Evolutionary conservation across 2,888 invertebrate species (phyloP).

Genomic region (Platycheirus rosarum): DNA sequence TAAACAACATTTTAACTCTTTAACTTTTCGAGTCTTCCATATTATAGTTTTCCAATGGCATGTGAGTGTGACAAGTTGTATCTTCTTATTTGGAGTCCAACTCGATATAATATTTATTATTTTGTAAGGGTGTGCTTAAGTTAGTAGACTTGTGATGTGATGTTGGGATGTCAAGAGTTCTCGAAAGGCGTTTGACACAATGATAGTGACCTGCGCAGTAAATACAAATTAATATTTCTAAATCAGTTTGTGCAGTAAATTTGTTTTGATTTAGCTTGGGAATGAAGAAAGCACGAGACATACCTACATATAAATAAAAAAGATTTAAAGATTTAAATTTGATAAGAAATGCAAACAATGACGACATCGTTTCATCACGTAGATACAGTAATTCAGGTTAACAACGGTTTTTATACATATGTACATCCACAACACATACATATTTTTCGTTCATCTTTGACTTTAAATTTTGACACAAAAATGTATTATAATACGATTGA

Average conservation of each 20-base stretch:
- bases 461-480: too few relatives aligned
- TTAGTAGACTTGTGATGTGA: neutral
- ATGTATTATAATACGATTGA: too few relatives aligned
- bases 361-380: neutral
- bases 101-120: neutral
- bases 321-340: neutral
- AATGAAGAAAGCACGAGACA: neutral
- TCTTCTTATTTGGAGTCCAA: neutral
- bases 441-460: too few relatives aligned
- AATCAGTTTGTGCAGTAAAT: too few relatives aligned
- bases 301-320: too few relatives aligned
- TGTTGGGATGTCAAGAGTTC: slow-evolving; percentile 10
- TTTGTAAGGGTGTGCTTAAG: neutral
- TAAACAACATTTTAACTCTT: neutral
- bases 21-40: neutral
- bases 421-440: too few relatives aligned
- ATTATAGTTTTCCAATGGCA: slow-evolving; percentile 26
- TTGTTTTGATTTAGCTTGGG: too few relatives aligned
- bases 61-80: slow-evolving; percentile 29
- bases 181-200: slow-evolving; percentile 22
- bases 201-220: slow-evolving; percentile 28
- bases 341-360: slow-evolving; percentile 5
- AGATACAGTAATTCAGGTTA: too few relatives aligned
- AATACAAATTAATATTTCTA: too few relatives aligned
- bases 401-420: too few relatives aligned